phyloP scores from a whole-genome alignment of 1,140 invertebrate species.

The Listronotus bonariensis region DNA sequence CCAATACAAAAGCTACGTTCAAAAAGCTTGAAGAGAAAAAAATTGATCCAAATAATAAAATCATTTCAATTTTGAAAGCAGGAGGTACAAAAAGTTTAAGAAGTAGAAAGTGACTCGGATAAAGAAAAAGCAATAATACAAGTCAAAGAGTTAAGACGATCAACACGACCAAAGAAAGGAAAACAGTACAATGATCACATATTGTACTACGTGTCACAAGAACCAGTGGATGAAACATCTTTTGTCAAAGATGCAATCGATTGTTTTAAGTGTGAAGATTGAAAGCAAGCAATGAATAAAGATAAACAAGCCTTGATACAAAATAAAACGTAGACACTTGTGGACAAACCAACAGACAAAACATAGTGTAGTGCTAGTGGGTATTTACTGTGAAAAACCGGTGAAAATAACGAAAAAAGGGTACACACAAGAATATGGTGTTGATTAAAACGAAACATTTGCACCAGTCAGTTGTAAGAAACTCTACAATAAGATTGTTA shows the following conservation, averaged over 20 bases:
- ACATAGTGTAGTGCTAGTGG: conserved; percentile 52
- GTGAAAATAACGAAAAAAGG: conserved; percentile 46
- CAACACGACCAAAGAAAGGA: too few species aligned
- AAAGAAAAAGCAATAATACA: too few species aligned
- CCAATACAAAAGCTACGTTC: too few species aligned
- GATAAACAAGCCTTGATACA: conserved; percentile 45
- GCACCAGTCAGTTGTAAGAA: conserved; percentile 39
- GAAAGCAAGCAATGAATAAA: conserved; percentile 46
- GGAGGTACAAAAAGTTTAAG: too few species aligned
- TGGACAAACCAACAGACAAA: conserved; percentile 46
- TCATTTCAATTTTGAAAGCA: too few species aligned
- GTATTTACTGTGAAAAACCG: conserved; percentile 49
- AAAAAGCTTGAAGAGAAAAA: too few species aligned
- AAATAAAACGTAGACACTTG: conserved; percentile 50
- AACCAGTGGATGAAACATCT: background rate
- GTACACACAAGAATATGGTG: conserved; percentile 33
- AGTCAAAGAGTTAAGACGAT: too few species aligned
- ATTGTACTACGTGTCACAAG: too few species aligned
- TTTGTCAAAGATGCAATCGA: conserved; percentile 39
- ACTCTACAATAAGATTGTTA: conserved; percentile 39
- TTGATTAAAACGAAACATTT: conserved; percentile 35
- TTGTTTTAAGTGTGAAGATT: conserved; percentile 42
- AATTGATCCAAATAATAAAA: too few species aligned
- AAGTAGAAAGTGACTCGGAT: too few species aligned
- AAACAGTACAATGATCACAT: too few species aligned